Evolutionary conservation across 2,113 vertebrate species (phyloP).

Genomic region (Amphilophus citrinellus): DNA sequence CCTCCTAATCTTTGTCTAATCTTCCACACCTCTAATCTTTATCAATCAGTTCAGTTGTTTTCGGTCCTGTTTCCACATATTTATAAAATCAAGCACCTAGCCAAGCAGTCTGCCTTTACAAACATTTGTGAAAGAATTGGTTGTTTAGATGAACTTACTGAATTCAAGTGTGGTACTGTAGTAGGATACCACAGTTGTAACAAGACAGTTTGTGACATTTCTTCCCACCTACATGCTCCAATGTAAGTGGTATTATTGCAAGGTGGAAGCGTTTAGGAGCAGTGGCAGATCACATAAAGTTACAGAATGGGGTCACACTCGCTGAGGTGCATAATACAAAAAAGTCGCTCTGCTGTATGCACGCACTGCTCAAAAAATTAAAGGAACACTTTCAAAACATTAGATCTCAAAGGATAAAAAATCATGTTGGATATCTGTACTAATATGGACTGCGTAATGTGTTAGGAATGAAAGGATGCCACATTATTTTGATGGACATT

Average conservation of each 20-base stretch:
- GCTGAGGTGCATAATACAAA: neutral
- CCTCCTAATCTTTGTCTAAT: neutral
- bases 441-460: too few relatives aligned
- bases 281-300: neutral
- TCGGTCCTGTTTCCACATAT: neutral
- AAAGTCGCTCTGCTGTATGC: neutral
- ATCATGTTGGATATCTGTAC: too few relatives aligned
- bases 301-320: neutral
- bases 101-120: neutral
- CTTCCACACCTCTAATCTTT: neutral
- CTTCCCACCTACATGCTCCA: neutral
- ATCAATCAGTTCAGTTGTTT: neutral
- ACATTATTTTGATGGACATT: too few relatives aligned
- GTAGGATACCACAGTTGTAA: accelerated
- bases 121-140: neutral
- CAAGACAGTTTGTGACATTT: neutral
- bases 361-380: too few relatives aligned
- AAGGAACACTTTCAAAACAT: too few relatives aligned
- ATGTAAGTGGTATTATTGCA: neutral
- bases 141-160: neutral
- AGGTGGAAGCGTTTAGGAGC: neutral
- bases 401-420: too few relatives aligned
- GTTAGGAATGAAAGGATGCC: too few relatives aligned
- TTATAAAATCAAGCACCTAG: neutral
- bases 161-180: accelerated